These are phyloP conservation scores for Cepaea nemoralis DNA, from an alignment of 1,140 invertebrate genomes.

Conservation along the genomic window DNA sequence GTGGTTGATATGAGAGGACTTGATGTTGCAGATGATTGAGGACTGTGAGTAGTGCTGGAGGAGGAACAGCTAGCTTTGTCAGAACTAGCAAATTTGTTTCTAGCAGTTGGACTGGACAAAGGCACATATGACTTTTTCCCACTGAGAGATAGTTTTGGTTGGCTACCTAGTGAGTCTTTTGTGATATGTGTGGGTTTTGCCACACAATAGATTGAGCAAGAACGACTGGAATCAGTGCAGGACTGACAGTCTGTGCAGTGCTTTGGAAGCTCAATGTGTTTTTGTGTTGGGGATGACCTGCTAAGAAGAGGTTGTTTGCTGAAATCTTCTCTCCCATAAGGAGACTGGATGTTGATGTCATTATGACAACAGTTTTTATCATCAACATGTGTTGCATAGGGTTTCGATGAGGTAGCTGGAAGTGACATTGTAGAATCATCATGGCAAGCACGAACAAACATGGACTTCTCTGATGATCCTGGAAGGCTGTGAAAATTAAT, in stretches of 20 bases:
- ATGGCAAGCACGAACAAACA: slow-evolving; percentile 23
- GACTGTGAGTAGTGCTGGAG: slow-evolving; percentile 1
- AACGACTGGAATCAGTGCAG: slow-evolving; percentile 3
- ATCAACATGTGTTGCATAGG: neutral
- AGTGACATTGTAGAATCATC: slow-evolving; percentile 34
- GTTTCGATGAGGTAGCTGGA: slow-evolving; percentile 38
- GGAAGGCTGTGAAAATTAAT: neutral
- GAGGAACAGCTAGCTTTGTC: slow-evolving; percentile 39
- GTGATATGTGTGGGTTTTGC: slow-evolving; percentile 41
- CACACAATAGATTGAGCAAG: slow-evolving; percentile 27
- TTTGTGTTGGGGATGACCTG: slow-evolving; percentile 45
- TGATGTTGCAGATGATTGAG: slow-evolving; percentile 17
- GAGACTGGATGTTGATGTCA: slow-evolving; percentile 11
- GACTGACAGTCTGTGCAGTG: slow-evolving; percentile 27
- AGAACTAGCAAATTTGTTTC: slow-evolving; percentile 6
- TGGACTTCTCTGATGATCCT: slow-evolving; percentile 4
- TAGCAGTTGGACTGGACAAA: neutral
- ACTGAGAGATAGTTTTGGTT: neutral
- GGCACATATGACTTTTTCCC: slow-evolving; percentile 1
- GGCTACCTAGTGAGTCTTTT: slow-evolving; percentile 46
- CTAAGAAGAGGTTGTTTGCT: slow-evolving; percentile 53
- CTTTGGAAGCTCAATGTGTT: slow-evolving; percentile 40
- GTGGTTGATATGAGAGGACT: slow-evolving; percentile 22
- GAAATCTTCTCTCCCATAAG: neutral
- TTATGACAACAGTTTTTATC: slow-evolving; percentile 5